Base-by-base conservation (phyloP, 2,888 invertebrate species). In the Fragum whitleyi region DNA sequence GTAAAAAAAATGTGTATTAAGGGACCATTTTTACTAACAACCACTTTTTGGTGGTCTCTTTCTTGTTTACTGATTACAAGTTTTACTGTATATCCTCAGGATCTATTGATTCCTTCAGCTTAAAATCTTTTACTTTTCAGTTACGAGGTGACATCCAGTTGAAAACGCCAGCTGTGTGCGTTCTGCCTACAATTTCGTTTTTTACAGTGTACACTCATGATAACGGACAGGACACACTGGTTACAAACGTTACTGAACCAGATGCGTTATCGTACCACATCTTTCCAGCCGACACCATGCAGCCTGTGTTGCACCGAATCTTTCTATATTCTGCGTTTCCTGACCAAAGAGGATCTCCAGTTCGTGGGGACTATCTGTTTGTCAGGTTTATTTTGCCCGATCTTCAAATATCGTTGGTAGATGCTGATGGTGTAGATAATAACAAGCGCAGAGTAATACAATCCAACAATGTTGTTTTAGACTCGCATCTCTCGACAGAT, bases 401-500 rank as follows among this genome's bases (percentile, higher is more conserved):
- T 65, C 36, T 65, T 21, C 23, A 23, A 16, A 39, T 57, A 7
- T 26, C 55, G 19, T 14, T 39, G 23, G 14, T 74, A 23, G 36
- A 67, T 39, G 67, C 36, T 9, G 47, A 55, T 11, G 21, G 21
- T n/a, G 36, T 55, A 1, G 69, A 39, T 0, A 76, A 47, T 47
- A 39, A 47, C 21, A 53, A 59, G 26, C 42, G 59, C 7, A 47
- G 23, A 23, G 59, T 59, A 14, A 9, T 42, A 7, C 39, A 32
- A 16, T 9, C 19, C 1, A 1, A n/a, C 11, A 32, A 70, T 7
- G 32, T 65, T 29, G 5, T 65, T 1, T 14, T 79, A 14, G 57
- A 79, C 29, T 59, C 74, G 0, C n/a, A 19, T 21, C n/a, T 53
- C 11, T 79, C 79, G 1, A 21, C 0, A 14, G 79, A 79, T 36